Base-by-base conservation (phyloP, 2,113 vertebrate genomes). In the Rhinogobius similis region DNA sequence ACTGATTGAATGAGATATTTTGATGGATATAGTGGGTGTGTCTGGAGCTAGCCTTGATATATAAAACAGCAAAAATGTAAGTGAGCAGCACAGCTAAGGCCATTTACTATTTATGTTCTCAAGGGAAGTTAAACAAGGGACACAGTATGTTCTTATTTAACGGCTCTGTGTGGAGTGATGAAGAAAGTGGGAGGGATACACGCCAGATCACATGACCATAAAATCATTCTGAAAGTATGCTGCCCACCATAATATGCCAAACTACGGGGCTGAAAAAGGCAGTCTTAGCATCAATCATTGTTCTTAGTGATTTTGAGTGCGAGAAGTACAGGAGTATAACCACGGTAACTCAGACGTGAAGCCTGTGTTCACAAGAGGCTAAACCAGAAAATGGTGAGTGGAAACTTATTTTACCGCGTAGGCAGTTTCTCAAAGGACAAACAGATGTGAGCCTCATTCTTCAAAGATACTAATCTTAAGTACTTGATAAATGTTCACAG, bases 311-410 rank as follows among this genome's bases (percentile, higher is more conserved):
- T 41, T 59, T 36, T 36, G 41, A 26, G 24, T 74, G 41, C 14
- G 50, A 81, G 44, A 38, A 12, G 13, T 27, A 59, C 43, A 2
- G 61, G 39, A 52, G 67, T 9, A 6, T 65, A 24, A 21, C 21
- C 68, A 69, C 24, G 58, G 58, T 62, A 50, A 84, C 62, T 72
- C 76, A 70, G 68, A 65, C 75, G 67, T 50, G 18, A 62, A 75
- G 43, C 0, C 63, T 46, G 66, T 56, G 76, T 76, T 62, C 73
- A 69, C 67, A 67, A 79, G 26, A 16, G 14, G 55, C 26, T 27
- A 29, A 0, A 55, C 26, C 55, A 58, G 53, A 65, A 89, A 75
- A 90, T 91, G 90, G 90, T 91, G 84, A 88, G 90, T 89, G 82
- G 78, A 89, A 86, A 80, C 78, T 66, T 73, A 50, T 59, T 27